Evolutionary conservation across 1,140 invertebrate genomes (phyloP), one percentile per base, ranked within the genome.

Genomic region (Diorhabda sublineata): DNA sequence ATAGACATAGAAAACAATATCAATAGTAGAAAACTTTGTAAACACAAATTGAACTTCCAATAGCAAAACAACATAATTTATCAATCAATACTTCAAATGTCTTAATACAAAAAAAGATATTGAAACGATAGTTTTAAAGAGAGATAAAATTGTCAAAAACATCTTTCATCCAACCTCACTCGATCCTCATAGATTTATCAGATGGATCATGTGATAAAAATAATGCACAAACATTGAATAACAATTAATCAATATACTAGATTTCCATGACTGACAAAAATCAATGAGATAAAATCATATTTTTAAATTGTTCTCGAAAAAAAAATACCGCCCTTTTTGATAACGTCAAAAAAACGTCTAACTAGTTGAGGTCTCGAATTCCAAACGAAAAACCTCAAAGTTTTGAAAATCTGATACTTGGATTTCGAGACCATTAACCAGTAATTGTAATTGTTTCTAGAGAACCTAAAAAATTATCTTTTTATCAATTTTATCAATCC

Each of bases 301-400:
- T 6, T 52, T 42, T 61, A 59, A 68, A 47, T 8, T 60, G 67
- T 26, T 26, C 44, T 26, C 47, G 43, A 65, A 70, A 71, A 74
- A 69, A 70, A 67, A 63, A 66, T 42, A 3, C 26, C 7, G 5
- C 45, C 5, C n/a, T 45, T 57, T 68, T 68, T 71, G 75, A 76
- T 76, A 77, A 75, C 72, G 68, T 43, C 69, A 61, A 75, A 77
- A 73, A 72, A 69, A 57, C 41, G 7, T 45, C 61, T 75, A 74
- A 76, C 75, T 72, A 73, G 71, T 72, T 75, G 71, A 72, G 76
- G 76, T 77, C 76, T 77, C 76, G 76, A 77, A 77, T 77, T 71
- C 75, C 76, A 73, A 72, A 45, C 52, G 57, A 60, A 64, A 57
- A 58, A 66, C 43, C 65, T 68, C 45, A 69, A 70, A 43, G 58